Evolutionary conservation across 2,888 invertebrate species (phyloP), one percentile per base, ranked within the genome.

Genomic region (Crepidodera aurea): DNA sequence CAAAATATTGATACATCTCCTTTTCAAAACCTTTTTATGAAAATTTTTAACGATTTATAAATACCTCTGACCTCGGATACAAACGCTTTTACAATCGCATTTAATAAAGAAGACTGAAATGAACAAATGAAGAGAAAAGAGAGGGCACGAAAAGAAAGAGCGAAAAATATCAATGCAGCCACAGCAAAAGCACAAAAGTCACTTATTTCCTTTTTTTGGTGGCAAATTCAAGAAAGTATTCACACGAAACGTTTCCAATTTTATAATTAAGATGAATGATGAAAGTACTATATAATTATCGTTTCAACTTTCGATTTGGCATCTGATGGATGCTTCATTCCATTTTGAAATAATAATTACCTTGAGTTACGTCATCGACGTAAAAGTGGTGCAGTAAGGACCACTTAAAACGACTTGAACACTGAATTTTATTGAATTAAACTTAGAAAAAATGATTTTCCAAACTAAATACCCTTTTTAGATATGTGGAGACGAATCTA

Each of bases 1-100:
- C 46, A 66, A 69, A 70, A 68, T 67, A 60, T 51, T 68, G 66
- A 55, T 64, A 66, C 71, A 71, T 71, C 55, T 68, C 71, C 64
- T 62, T 64, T 69, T 50, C 58, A 67, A 46, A 64, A 62, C 50
- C 46, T 56, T 44, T 59, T 62, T 29, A 62, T 22, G 29, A 64
- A 66, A n/a, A 58, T 66, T 67, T 40, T 55, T 55, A 55, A 46
- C 29, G 34, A 8, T 48, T 27, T 48, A 66, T 48, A 59, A 67
- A 68, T 71, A 65, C 55, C 68, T 68, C 55, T 68, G 68, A 71
- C 71, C 71, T 69, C 71, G 15, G 39, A 50, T 57, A 57, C 39
- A 25, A 69, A 72, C 75, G 67, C 72, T 71, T 68, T 71, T 69
- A 71, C 69, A 69, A 70, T 72, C 71, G 69, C 71, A 70, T 39